Percentiles rank a stretch among this genome's conserved stretches.
Evolutionary conservation across 2,797 vertebrate genomes (phyloP).

Genomic region (Notolepis coatsorum): DNA sequence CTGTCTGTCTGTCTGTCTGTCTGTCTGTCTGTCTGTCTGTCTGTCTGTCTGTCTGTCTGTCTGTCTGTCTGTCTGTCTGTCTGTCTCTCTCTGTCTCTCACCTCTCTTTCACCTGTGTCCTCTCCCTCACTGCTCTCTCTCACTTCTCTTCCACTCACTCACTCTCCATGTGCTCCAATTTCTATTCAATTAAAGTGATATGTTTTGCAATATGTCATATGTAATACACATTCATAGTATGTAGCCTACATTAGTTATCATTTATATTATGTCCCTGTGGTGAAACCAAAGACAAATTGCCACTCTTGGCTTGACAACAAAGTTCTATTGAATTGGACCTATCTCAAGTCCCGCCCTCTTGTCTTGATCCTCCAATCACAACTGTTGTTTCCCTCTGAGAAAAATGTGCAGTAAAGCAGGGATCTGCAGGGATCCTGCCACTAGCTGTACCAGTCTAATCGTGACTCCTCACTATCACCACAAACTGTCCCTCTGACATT

Average conservation of each 20-base stretch:
- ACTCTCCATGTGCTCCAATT: background rate
- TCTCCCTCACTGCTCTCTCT: slow-evolving; percentile 13
- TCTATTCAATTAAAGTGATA: background rate
- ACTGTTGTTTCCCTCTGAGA: too few species aligned
- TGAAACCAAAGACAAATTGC: background rate
- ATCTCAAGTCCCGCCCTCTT: too few species aligned
- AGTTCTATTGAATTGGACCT: too few species aligned
- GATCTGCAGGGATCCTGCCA: too few species aligned
- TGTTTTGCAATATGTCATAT: background rate
- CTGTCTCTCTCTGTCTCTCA: slow-evolving; percentile 10
- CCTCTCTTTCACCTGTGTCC: background rate
- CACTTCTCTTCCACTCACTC: slow-evolving; percentile 22
- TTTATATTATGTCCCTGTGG: too few species aligned
- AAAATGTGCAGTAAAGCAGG: too few species aligned
- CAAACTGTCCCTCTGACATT: too few species aligned
- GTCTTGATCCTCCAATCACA: too few species aligned
- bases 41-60: background rate
- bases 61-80: background rate
- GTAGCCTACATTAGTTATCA: too few species aligned
- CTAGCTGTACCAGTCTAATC: too few species aligned
- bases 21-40: background rate
- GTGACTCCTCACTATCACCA: too few species aligned
- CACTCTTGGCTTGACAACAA: slow-evolving; percentile 9
- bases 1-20: background rate
- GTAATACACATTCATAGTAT: too few species aligned